Evolutionary conservation across 2,888 invertebrate species (phyloP), one percentile per base, ranked within the genome.

Genomic region (Byasa hedistus): DNA sequence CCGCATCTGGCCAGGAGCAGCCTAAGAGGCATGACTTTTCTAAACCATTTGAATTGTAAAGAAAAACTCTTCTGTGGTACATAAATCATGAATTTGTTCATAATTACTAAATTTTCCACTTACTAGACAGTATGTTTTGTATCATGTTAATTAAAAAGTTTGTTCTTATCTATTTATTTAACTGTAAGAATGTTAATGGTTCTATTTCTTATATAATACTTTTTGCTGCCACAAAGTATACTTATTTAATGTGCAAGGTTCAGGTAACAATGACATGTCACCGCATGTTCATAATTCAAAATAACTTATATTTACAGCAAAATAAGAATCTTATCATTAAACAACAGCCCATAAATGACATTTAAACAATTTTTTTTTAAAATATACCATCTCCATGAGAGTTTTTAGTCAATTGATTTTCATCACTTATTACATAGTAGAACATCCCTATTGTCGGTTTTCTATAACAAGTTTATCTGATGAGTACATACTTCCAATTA

Each of bases 401-500:
- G 44, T 44, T 44, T 44, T 44, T 15, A 44, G 17, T 44, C 19
- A 17, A 44, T 44, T 17, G 17, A 32, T 44, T 44, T 44, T 44
- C 19, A 44, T 15, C 17, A 44, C 17, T 44, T 44, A 19, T 44
- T 44, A 44, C 17, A 17, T 44, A 44, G 17, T 17, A 44, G 44
- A 17, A 19, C 19, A 10, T n/a, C 68, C 69, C 22, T 78, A 81
- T 69, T 72, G 75, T n/a, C 76, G 10, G 56, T 93, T 93, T 84
- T 96, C 96, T 70, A 96, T 96, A 0, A 96, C 93, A 61, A 96
- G 86, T 73, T 95, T 96, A 2, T 95, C 95, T 0, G 94, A 91
- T 69, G 86, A 85, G 76, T 95, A 96, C 75, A 96, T 86, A 60
- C 94, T 90, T 27, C 95, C 95, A 63, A 96, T 92, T 12, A 93